Evolutionary conservation across 2,113 vertebrate species (phyloP).

Genomic region (Philantomba maxwellii): DNA sequence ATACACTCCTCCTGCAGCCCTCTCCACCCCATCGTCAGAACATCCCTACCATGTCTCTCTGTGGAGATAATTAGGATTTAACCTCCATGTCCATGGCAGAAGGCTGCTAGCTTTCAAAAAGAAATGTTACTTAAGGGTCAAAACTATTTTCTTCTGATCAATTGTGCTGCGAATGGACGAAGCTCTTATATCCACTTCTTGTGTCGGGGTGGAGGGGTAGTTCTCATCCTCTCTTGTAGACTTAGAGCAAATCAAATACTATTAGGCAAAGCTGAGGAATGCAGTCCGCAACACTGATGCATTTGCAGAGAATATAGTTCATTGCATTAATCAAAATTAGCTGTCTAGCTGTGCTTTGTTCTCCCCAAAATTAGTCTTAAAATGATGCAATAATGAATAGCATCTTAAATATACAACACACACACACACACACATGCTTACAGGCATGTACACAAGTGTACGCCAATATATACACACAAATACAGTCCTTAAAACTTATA

Average conservation of each 20-base stretch:
- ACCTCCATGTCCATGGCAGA: conserved; percentile 24
- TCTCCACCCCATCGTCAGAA: conserved; percentile 12
- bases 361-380: neutral
- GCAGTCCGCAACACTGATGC: neutral
- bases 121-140: conserved; percentile 34
- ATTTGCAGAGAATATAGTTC: neutral
- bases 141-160: conserved; percentile 59
- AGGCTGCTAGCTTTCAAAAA: conserved; percentile 43
- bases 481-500: neutral
- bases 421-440: neutral
- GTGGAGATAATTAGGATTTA: conserved; percentile 60
- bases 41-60: conserved; percentile 19
- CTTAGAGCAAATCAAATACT: neutral
- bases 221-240: neutral
- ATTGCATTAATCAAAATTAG: neutral
- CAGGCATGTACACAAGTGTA: neutral
- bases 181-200: neutral
- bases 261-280: neutral
- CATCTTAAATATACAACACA: neutral
- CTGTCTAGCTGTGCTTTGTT: neutral
- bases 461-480: neutral
- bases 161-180: neutral
- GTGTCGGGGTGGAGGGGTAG: neutral
- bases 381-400: neutral
- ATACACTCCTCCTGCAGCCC: conserved; percentile 1